Conservation (phyloP, 35 echinoderm and acorn worm species). For the Apostichopus parvimensis region DNA sequence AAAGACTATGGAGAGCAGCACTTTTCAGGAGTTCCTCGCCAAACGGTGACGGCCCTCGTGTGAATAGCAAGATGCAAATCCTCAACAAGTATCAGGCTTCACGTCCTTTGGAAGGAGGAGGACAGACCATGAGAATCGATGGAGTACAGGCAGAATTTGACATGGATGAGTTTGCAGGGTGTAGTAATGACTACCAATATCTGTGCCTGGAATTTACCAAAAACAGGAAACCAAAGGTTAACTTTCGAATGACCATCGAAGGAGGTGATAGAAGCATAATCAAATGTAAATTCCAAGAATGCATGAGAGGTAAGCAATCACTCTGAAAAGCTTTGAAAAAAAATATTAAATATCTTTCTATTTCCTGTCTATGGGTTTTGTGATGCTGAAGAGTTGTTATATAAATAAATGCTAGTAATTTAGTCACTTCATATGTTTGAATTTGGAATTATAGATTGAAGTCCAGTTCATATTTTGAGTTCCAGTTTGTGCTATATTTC, state of each 20-base stretch:
- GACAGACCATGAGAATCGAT: conserved; percentile 47
- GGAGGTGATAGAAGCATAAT: conserved; percentile 26
- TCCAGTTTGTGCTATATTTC: no score
- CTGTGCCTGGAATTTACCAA: conserved; percentile 74
- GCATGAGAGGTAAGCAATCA: conserved; percentile 36
- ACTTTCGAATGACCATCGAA: conserved; percentile 53
- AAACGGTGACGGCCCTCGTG: conserved; percentile 62
- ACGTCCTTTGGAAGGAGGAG: conserved; percentile 65
- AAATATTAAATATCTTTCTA: no score
- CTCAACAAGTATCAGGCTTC: conserved; percentile 54
- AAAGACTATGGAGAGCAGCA: conserved; percentile 73
- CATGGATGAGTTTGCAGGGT: conserved; percentile 57
- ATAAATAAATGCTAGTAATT: no score
- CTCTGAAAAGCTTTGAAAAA: no score
- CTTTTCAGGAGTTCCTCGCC: conserved; percentile 72
- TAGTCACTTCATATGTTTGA: no score
- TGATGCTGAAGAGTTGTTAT: no score
- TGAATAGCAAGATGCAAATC: conserved; percentile 70
- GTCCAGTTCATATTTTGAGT: no score
- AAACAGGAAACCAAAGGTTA: conserved; percentile 36
- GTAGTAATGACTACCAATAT: conserved; percentile 62
- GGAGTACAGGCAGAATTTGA: conserved; percentile 61
- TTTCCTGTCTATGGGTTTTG: no score
- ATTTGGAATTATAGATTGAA: no score
- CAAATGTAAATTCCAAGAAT: conserved; percentile 45